Base-by-base conservation (phyloP, 1,140 invertebrate species). In the Meloidogyne hapla region DNA sequence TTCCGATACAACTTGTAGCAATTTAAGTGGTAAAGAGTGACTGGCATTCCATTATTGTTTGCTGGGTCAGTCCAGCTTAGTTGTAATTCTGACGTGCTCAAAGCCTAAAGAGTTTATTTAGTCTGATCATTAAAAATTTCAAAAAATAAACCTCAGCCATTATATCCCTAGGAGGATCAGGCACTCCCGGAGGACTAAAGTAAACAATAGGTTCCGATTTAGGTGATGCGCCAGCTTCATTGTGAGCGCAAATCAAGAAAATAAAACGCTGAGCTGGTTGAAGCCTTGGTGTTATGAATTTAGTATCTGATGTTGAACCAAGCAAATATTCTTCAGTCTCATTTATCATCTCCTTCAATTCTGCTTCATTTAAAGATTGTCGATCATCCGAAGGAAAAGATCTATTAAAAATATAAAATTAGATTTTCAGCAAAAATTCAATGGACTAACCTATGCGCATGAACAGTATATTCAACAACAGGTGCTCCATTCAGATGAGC, bases 221-320 rank as follows among this genome's bases (percentile, higher is more conserved):
- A 12, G 76, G 67, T 9, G 85, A 85, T 65, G 81, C 40, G 42
- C 85, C 83, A 23, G 84, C 85, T 45, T 84, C 85, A 69, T 77
- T 80, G 8, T 78, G 38, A 6, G 83, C 80, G 21, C 61, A 25
- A 40, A 84, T 81, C 12, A 38, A 42, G 68, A 87, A 85, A 28
- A 66, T 38, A 61, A 83, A 87, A 23, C 45, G 62, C 2, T 76
- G 75, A 5, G 85, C 85, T 21, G 83, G 82, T 38, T 23, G 63
- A 23, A 84, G 64, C n/a, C 61, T 63, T 5, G 56, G 72, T 10
- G 84, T 23, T 2, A 45, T 21, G 26, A 78, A 76, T 21, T 71
- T 65, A 2, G 70, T 38, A 12, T 83, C 69, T 13, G 66, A 23
- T 12, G 28, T 67, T 33, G 62, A 42, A 33, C 75, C 75, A 10